Evolutionary conservation across 2,113 vertebrate species (phyloP).

Genomic region (Dicrurus megarhynchus): DNA sequence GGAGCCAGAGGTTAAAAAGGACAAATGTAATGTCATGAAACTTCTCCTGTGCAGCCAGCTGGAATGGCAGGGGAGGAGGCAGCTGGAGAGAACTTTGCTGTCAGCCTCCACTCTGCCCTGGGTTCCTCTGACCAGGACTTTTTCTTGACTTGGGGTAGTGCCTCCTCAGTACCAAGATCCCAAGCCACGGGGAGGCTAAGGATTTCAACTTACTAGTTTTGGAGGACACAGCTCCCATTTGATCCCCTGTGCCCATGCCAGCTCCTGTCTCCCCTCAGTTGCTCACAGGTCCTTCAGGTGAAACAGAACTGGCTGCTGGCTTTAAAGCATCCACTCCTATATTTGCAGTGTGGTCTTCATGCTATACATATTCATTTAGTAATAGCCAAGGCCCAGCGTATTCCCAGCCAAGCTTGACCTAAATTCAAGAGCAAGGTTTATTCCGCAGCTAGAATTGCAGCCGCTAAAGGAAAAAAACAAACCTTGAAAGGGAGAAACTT

Average conservation of each 20-base stretch:
- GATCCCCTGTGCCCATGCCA: not conserved
- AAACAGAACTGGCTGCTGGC: not conserved
- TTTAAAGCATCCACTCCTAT: not conserved
- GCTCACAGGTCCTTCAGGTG: not conserved
- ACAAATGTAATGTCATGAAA: not conserved
- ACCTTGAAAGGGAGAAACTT: not conserved
- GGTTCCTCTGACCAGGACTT: not conserved
- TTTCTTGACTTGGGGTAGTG: not conserved
- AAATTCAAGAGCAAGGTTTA: not conserved
- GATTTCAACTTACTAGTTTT: not conserved
- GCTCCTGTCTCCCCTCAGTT: not conserved
- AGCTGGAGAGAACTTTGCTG: not conserved
- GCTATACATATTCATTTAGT: not conserved
- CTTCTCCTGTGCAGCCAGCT: not conserved
- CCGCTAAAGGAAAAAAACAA: not conserved
- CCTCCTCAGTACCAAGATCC: not conserved
- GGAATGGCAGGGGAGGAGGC: not conserved
- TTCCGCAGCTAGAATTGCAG: not conserved
- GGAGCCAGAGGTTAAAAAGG: constrained; percentile 19
- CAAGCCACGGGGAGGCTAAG: not conserved
- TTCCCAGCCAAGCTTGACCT: constrained; percentile 36
- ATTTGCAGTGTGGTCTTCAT: not conserved
- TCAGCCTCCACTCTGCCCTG: not conserved
- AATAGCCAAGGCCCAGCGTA: not conserved
- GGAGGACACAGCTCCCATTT: not conserved